Evolutionary conservation across 1,140 invertebrate genomes (phyloP).

Genomic region (Choristoneura fumiferana): DNA sequence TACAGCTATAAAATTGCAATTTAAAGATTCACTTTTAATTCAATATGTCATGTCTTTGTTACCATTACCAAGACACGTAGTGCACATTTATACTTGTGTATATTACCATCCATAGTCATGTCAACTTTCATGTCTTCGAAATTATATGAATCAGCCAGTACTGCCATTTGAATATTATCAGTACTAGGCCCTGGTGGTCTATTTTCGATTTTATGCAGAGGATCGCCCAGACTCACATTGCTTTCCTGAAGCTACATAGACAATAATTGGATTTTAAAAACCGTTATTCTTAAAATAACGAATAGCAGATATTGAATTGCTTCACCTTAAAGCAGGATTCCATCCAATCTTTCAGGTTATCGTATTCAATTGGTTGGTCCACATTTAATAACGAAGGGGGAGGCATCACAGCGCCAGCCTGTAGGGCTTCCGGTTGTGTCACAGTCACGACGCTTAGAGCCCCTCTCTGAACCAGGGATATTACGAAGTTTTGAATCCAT

Average conservation of each 20-base stretch:
- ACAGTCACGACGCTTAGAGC: slow-evolving; percentile 67
- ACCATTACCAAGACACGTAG: no score
- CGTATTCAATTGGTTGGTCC: not conserved
- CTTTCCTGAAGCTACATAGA: slow-evolving; percentile 39
- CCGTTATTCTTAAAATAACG: no score
- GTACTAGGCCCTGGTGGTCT: no score
- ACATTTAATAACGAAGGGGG: slow-evolving; percentile 26
- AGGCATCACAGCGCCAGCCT: slow-evolving; percentile 38
- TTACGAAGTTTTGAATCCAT: slow-evolving; percentile 82
- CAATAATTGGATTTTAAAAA: no score
- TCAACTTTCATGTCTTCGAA: slow-evolving; percentile 51
- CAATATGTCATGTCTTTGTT: no score
- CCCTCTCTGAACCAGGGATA: slow-evolving; percentile 79
- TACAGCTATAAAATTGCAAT: slow-evolving; percentile 73
- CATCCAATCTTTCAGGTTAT: not conserved
- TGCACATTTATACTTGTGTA: not conserved
- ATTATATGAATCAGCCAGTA: slow-evolving; percentile 41
- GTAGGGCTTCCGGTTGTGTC: slow-evolving; percentile 40
- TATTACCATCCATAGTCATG: slow-evolving; percentile 54
- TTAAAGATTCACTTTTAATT: slow-evolving; percentile 3
- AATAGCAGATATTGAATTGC: no score
- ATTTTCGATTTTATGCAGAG: no score
- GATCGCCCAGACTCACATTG: slow-evolving; percentile 18
- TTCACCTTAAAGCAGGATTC: no score
- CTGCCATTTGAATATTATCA: slow-evolving; percentile 48